Percentiles rank a stretch among this genome's conserved stretches.
These are phyloP conservation scores for Colostygia pectinataria DNA, from an alignment of 2,888 invertebrate species.

Conservation along the genomic window DNA sequence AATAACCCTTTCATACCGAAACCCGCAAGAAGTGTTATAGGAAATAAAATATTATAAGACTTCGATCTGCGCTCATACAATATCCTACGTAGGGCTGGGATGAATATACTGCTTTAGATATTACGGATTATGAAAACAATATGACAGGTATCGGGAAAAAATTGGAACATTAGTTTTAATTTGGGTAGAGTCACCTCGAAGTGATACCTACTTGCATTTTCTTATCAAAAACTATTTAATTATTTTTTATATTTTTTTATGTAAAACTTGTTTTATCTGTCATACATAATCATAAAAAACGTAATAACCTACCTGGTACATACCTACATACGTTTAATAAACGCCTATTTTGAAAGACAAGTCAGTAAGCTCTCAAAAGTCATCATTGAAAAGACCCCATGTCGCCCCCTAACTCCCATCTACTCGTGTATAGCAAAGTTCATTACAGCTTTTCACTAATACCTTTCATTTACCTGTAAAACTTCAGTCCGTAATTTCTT, in stretches of 20 bases:
- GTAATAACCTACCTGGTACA: too few species aligned
- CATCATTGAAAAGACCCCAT: slow-evolving; percentile 3
- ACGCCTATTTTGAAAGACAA: neutral
- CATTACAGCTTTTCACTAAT: slow-evolving; percentile 23
- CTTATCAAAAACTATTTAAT: too few species aligned
- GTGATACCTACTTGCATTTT: too few species aligned
- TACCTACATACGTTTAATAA: too few species aligned
- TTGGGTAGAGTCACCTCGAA: too few species aligned
- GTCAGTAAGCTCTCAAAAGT: neutral
- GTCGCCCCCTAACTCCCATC: slow-evolving; percentile 1
- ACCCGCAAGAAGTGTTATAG: slow-evolving; percentile 41
- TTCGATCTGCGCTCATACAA: slow-evolving; percentile 33
- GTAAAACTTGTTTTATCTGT: too few species aligned
- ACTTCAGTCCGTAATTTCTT: slow-evolving; percentile 20
- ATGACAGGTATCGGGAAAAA: too few species aligned
- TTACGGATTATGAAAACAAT: neutral
- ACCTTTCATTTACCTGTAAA: slow-evolving; percentile 25
- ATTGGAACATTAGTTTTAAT: too few species aligned
- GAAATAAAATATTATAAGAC: slow-evolving; percentile 41
- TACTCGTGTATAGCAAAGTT: too few species aligned
- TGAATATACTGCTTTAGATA: neutral
- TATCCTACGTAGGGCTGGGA: slow-evolving; percentile 30
- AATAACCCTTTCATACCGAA: slow-evolving; percentile 39
- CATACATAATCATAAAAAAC: too few species aligned
- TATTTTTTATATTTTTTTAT: too few species aligned